Conservation (phyloP, 2,888 invertebrate species). For the Machimus rusticus region DNA sequence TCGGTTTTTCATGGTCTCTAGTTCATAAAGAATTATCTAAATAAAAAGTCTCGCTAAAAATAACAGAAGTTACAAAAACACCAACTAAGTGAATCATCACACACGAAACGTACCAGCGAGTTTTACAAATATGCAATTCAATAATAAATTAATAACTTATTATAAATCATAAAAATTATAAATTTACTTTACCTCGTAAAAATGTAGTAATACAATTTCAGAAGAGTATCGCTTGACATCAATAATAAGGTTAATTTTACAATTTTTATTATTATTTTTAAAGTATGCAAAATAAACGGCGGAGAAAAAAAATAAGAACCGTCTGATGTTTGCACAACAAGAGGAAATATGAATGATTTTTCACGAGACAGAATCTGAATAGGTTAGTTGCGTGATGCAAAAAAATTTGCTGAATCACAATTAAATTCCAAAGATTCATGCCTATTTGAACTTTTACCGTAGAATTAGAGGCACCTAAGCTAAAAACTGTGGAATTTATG, state of each 20-base stretch:
- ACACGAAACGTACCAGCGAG: not conserved
- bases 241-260: not conserved
- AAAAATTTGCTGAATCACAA: not conserved
- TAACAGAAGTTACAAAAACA: not conserved
- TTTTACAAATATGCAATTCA: no score
- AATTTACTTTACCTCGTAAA: not conserved
- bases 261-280: not conserved
- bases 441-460: not conserved
- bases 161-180: not conserved
- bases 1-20: no score
- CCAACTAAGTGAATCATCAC: not conserved
- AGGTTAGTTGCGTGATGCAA: not conserved
- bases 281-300: not conserved
- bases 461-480: not conserved
- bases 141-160: no score
- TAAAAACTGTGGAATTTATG: not conserved
- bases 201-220: not conserved
- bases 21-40: not conserved
- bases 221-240: not conserved
- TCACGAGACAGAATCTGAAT: not conserved
- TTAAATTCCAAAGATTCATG: not conserved
- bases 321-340: not conserved
- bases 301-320: not conserved
- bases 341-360: not conserved
- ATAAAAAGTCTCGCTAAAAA: not conserved